Evolutionary conservation across 2,888 invertebrate genomes (phyloP), one percentile per base, ranked within the genome.

Genomic region (Xylota segnis): DNA sequence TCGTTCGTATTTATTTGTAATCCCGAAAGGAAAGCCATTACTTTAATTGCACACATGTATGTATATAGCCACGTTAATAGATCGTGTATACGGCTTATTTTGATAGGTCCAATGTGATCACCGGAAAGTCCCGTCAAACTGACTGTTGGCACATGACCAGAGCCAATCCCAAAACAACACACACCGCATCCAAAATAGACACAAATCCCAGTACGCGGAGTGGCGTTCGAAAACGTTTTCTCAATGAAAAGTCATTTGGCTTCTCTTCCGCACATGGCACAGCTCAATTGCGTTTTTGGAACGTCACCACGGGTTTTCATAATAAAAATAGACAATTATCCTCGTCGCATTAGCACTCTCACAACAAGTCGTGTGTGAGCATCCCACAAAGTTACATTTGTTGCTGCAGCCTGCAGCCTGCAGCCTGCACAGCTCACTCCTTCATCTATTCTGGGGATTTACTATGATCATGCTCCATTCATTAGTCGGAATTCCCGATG

Each of bases 91-190:
- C 32, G 71, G 72, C 68, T 77, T 86, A 86, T 86, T 82, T 86
- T 86, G 82, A 86, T 86, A 86, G 86, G 86, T 72, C 81, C 76
- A 52, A 61, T 72, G 81, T 58, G 81, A 78, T 78, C 77, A 87
- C 87, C 87, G 87, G 87, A 87, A 87, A 87, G 78, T 45, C 59
- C 83, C 74, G 63, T 87, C 87, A 87, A 87, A 74, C 76, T 87
- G 83, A 70, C 52, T 74, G 74, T 56, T 87, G 87, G 87, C 87
- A 87, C 82, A 87, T 66, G 87, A 87, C 78, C 87, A 87, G 87
- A 40, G 82, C 87, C 87, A 87, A 87, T 87, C 86, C 82, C 12
- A 72, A 76, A 61, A 81, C 86, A 65, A 75, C 29, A 63, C 74
- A 50, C n/a, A 40, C 6, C 40, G 40, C 43, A 27, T 56, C 29